These are phyloP conservation scores for Passer montanus DNA, from an alignment of 2,113 vertebrate genomes.

Conservation along the genomic window DNA sequence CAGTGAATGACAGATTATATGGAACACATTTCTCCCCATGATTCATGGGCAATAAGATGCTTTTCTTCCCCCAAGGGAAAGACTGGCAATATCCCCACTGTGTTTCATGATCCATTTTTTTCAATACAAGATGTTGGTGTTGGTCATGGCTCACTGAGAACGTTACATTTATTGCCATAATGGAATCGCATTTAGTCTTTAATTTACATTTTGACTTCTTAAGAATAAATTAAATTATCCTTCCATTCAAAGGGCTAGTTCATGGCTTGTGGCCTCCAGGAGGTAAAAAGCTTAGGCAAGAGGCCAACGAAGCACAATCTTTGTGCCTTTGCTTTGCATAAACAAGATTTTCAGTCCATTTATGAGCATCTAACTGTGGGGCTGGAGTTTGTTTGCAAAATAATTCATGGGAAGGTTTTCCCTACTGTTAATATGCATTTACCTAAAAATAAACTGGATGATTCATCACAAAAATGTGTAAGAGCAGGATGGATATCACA, in stretches of 20 bases:
- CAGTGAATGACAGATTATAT: neutral
- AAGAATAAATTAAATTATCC: neutral
- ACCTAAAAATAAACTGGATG: neutral
- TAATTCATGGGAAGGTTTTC: neutral
- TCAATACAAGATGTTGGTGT: neutral
- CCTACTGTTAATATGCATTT: neutral
- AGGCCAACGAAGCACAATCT: neutral
- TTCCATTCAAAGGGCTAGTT: neutral
- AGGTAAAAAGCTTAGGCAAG: neutral
- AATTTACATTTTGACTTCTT: neutral
- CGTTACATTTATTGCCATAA: neutral
- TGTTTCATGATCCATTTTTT: neutral
- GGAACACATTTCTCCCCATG: neutral
- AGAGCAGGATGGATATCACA: neutral
- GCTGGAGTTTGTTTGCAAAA: neutral
- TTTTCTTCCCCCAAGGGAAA: neutral
- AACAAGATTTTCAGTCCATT: neutral
- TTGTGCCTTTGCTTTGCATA: neutral
- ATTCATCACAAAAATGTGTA: neutral
- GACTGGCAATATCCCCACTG: rapidly evolving
- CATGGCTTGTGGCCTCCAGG: neutral
- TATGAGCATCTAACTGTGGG: neutral
- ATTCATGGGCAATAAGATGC: neutral
- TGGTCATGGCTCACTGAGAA: neutral
- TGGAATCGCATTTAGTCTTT: neutral